A percentile compares a stretch with the other conserved stretches of the same genome.
Conservation (phyloP, 35 echinoderm and acorn worm species). For the Lytechinus pictus region DNA sequence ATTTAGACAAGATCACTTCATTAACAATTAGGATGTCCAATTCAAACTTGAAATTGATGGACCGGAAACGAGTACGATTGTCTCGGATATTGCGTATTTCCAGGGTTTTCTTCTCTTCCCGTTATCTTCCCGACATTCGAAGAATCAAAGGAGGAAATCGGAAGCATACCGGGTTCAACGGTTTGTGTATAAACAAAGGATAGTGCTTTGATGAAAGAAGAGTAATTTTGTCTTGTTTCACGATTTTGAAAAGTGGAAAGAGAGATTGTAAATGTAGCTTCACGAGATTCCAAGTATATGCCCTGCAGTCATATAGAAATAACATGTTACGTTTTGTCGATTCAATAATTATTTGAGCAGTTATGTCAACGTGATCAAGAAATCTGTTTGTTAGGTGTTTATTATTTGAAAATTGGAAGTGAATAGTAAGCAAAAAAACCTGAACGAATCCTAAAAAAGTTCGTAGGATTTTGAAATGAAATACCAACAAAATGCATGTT, state of each 20-base stretch:
- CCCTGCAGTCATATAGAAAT: too few species aligned
- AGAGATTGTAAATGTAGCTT: too few species aligned
- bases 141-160: not conserved
- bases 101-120: not conserved
- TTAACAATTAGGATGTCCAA: not conserved
- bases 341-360: too few species aligned
- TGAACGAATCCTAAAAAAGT: too few species aligned
- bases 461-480: too few species aligned
- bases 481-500: too few species aligned
- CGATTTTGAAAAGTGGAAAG: not conserved
- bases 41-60: not conserved
- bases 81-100: constrained; percentile 37
- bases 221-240: not conserved
- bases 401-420: too few species aligned
- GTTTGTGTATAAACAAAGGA: constrained; percentile 1
- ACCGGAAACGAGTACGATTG: not conserved
- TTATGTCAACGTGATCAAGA: too few species aligned
- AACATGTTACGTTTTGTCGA: too few species aligned
- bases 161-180: not conserved
- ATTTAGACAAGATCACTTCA: not conserved
- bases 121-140: constrained; percentile 36
- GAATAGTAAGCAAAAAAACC: too few species aligned
- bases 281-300: too few species aligned
- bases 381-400: too few species aligned
- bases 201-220: not conserved